phyloP scores from a whole-genome alignment of 2,888 invertebrate genomes.

The Adela reaumurella region DNA sequence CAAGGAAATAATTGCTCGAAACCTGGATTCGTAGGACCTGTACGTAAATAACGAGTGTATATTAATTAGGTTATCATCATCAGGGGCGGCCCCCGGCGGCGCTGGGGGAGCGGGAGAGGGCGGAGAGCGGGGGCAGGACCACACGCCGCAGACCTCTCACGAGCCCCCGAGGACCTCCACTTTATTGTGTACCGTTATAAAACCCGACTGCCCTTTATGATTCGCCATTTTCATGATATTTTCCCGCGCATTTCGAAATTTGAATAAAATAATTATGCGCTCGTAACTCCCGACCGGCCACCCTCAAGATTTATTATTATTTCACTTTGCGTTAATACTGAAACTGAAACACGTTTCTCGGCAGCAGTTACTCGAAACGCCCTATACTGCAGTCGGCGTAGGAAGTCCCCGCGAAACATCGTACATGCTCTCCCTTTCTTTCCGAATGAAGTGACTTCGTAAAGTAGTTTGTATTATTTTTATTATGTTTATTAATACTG shows the following conservation, averaged over 20 bases:
- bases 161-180: neutral
- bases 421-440: no score
- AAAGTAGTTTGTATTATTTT: no score
- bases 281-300: neutral
- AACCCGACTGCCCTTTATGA: neutral
- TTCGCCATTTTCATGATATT: neutral
- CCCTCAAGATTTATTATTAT: neutral
- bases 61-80: neutral
- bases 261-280: neutral
- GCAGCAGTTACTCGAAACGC: no score
- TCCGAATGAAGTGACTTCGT: no score
- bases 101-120: no score
- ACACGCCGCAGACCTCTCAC: neutral
- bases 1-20: neutral
- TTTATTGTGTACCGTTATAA: neutral
- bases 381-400: no score
- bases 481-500: no score
- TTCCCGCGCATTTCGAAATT: neutral
- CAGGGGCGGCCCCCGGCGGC: neutral
- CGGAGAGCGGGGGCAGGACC: no score
- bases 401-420: no score
- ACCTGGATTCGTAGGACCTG: neutral
- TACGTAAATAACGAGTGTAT: neutral
- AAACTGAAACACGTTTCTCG: no score
- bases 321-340: neutral